These are phyloP conservation scores for Neolamprologus variostigma DNA, from an alignment of 2,113 vertebrate genomes.

Conservation along the genomic window DNA sequence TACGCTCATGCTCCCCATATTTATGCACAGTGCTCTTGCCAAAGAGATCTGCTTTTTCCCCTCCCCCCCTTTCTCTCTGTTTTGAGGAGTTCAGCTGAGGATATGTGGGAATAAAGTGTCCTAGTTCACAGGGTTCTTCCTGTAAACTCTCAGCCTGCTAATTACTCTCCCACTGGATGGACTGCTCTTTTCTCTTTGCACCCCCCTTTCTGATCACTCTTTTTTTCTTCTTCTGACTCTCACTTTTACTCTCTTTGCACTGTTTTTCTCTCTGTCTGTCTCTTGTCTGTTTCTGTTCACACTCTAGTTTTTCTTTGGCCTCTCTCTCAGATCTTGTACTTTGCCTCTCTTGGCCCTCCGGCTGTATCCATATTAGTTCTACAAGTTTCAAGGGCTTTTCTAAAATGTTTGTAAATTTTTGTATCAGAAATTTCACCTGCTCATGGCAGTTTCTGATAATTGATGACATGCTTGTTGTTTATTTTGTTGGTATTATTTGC, in stretches of 20 bases:
- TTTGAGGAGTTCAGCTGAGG: slow-evolving; percentile 17
- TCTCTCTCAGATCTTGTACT: background rate
- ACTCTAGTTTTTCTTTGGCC: background rate
- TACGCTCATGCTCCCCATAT: background rate
- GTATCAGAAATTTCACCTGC: background rate
- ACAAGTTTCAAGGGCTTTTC: background rate
- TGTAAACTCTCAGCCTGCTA: background rate
- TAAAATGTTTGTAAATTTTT: background rate
- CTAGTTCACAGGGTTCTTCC: slow-evolving; percentile 27
- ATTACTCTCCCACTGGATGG: background rate
- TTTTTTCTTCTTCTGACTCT: background rate
- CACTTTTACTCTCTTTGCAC: background rate
- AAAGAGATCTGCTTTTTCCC: background rate
- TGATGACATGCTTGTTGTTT: background rate
- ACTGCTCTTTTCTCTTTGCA: background rate
- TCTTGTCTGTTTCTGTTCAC: background rate
- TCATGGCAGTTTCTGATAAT: background rate
- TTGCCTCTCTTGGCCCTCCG: background rate
- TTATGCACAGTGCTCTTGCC: background rate
- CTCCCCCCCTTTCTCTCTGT: background rate
- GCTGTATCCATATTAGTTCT: background rate
- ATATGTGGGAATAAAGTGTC: slow-evolving; percentile 19
- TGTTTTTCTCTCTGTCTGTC: background rate
- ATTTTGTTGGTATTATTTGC: background rate
- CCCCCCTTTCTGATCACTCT: background rate